Percentiles rank a stretch among this genome's conserved stretches.
Evolutionary conservation across 2,797 vertebrate species (phyloP).

Genomic region (Pelodytes ibericus): DNA sequence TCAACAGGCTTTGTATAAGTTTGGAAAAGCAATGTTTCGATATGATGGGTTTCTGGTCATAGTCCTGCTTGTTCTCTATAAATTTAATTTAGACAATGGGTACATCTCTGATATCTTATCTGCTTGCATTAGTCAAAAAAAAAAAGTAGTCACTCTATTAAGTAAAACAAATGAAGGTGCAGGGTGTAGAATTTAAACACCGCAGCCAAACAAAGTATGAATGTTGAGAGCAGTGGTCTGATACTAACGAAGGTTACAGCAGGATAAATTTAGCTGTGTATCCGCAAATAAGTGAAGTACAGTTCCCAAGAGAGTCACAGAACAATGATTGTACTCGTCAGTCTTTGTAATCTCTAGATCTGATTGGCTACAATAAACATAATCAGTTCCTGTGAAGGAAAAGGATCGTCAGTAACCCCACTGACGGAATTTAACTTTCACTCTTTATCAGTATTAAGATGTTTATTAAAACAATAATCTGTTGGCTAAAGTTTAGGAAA

Average conservation of each 20-base stretch:
- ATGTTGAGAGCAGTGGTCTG: background rate
- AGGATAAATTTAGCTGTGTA: background rate
- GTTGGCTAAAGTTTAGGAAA: background rate
- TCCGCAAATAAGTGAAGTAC: background rate
- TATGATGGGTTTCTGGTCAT: too few species aligned
- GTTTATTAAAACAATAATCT: background rate
- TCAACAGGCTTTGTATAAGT: too few species aligned
- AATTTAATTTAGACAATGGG: too few species aligned
- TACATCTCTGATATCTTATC: too few species aligned
- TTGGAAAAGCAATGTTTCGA: too few species aligned
- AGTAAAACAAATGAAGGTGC: too few species aligned
- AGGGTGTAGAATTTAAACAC: background rate
- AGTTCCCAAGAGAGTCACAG: background rate
- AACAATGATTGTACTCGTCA: background rate
- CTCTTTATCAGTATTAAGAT: background rate
- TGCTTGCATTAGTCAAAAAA: too few species aligned
- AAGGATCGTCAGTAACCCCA: background rate
- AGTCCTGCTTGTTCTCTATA: too few species aligned
- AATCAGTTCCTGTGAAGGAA: slow-evolving; percentile 3
- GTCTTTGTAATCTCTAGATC: background rate
- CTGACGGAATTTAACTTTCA: background rate
- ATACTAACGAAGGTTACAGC: background rate
- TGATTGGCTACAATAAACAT: background rate
- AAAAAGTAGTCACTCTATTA: too few species aligned
- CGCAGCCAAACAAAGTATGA: background rate